Conservation (phyloP, 2,888 invertebrate genomes). For the Sesia bembeciformis region DNA sequence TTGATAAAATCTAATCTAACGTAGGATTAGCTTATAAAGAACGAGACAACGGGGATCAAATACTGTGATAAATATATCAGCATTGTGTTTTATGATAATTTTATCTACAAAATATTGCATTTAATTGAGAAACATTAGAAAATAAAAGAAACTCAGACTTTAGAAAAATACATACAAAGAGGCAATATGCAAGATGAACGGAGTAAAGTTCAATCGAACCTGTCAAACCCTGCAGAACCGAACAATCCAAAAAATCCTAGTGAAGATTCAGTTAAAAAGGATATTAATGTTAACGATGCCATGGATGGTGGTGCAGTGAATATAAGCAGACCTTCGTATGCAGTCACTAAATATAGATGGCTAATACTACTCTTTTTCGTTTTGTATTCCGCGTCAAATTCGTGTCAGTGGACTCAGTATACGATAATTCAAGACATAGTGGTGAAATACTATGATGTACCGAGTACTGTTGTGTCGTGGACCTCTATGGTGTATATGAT, state of each 20-base stretch:
- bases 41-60: no score
- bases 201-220: neutral
- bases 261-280: constrained; percentile 9
- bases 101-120: no score
- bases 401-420: constrained; percentile 97
- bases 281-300: constrained; percentile 31
- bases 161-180: no score
- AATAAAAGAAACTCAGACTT: no score
- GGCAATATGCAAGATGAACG: no score
- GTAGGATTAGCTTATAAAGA: no score
- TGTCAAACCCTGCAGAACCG: constrained; percentile 17
- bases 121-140: no score
- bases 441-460: constrained; percentile 81
- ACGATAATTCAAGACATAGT: constrained; percentile 92
- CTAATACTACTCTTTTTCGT: constrained; percentile 88
- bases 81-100: no score
- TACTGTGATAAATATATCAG: no score
- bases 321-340: constrained; percentile 35
- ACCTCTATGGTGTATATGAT: constrained; percentile 99
- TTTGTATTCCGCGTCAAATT: constrained; percentile 90
- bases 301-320: constrained; percentile 30
- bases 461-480: constrained; percentile 88
- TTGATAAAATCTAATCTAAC: no score
- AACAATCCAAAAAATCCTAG: constrained; percentile 16
- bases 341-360: constrained; percentile 84